These are phyloP conservation scores for Chlamydotis undulata DNA, from an alignment of 2,113 vertebrate species.

Conservation along the genomic window DNA sequence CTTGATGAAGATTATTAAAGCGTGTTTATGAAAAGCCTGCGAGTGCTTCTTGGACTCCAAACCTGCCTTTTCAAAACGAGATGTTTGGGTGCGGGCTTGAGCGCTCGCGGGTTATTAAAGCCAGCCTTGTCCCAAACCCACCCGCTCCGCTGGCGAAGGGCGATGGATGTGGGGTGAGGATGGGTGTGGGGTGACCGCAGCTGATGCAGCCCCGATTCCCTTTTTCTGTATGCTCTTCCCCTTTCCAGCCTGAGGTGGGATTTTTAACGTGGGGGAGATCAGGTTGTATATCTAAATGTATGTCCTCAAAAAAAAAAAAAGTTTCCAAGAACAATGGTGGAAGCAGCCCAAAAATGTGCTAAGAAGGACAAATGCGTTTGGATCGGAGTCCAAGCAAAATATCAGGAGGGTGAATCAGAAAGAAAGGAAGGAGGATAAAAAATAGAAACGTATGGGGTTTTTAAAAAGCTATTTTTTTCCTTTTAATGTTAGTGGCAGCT, in stretches of 20 bases:
- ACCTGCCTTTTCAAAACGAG: not conserved
- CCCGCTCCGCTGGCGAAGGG: accelerated
- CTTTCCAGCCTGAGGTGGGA: not conserved
- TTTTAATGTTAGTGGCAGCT: slow-evolving; percentile 68
- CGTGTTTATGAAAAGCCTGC: slow-evolving; percentile 65
- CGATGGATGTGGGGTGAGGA: too few species aligned
- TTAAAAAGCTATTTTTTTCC: slow-evolving; percentile 68
- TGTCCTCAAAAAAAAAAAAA: slow-evolving; percentile 45
- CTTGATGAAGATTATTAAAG: slow-evolving; percentile 59
- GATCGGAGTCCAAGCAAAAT: slow-evolving; percentile 77
- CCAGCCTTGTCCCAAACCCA: not conserved
- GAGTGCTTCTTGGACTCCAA: slow-evolving; percentile 41
- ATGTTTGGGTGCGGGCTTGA: slow-evolving; percentile 21
- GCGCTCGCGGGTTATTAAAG: not conserved
- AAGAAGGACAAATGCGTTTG: slow-evolving; percentile 68
- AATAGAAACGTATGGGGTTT: slow-evolving; percentile 61
- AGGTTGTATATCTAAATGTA: slow-evolving; percentile 66
- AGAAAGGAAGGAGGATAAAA: not conserved
- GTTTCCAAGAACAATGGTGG: slow-evolving; percentile 81
- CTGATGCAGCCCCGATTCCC: not conserved
- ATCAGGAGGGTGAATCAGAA: slow-evolving; percentile 82
- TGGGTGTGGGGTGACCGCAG: too few species aligned
- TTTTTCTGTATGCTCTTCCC: not conserved
- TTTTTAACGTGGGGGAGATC: slow-evolving; percentile 10
- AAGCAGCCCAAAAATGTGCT: slow-evolving; percentile 79